Base-by-base conservation (phyloP, 2,797 vertebrate species). In the Alcedo quadribrachys region DNA sequence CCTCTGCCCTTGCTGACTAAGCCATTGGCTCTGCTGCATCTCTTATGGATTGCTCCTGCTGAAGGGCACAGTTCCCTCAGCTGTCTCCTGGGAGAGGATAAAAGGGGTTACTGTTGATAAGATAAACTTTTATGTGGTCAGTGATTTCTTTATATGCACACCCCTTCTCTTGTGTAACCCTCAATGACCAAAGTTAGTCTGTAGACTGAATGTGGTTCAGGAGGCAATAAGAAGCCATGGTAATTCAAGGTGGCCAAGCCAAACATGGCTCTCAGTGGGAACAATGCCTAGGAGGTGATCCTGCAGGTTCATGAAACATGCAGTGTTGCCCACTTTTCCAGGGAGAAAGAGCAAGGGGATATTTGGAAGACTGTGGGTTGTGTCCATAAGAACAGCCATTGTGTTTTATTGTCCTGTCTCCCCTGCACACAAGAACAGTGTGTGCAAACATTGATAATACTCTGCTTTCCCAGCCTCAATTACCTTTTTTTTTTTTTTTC, bases 1-100 rank as follows among this genome's bases (percentile, higher is more conserved):
- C n/a, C 53, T 50, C 17, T 70, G 77, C 57, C 42, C 61, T 73
- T 86, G 92, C 85, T 89, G 91, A 70, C 61, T 61, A 63, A 91
- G 81, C 71, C 6, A 1, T 54, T 93, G 89, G 75, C 80, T 86
- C 57, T 57, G 54, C 53, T 58, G 61, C 13, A 35, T 25, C 40
- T 76, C 82, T 88, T 70, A 68, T 0, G 5, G 37, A 87, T 70
- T 80, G 21, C 50, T 76, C 74, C 57, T 74, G n/a, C 60, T 92
- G 85, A 87, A 79, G 55, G 67, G 20, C 67, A 75, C 16, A 4
- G 60, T 85, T 81, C 5, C 43, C 14, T 8, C 8, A 22, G 16
- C 35, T 50, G 73, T 28, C 32, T 86, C 48, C 45, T 50, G 51
- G 50, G 42, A 63, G 28, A 73, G 20, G 75, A 27, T 62, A 69